Percentiles rank a stretch among this genome's conserved stretches.
These are phyloP conservation scores for Chrysogorgia sp. DNA, from an alignment of 92 coral and sea anemone species.

Conservation along the genomic window DNA sequence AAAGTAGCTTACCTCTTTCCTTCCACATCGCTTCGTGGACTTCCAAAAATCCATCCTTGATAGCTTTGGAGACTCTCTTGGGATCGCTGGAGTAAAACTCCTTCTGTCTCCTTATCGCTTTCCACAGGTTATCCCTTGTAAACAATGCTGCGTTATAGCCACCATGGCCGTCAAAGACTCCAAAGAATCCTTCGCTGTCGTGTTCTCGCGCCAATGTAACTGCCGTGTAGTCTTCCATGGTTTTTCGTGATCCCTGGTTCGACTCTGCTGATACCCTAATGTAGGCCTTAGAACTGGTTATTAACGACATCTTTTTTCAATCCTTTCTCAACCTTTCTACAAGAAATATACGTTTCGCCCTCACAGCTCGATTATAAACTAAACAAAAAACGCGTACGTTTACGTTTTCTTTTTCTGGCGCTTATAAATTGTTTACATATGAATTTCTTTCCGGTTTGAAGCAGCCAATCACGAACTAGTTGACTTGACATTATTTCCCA, in stretches of 20 bases:
- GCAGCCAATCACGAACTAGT: slow-evolving; percentile 20
- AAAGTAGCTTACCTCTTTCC: no score
- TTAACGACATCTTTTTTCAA: no score
- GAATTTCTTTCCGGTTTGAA: slow-evolving; percentile 38
- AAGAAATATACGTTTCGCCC: no score
- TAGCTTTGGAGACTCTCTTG: slow-evolving; percentile 76
- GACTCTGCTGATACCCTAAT: no score
- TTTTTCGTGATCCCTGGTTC: no score
- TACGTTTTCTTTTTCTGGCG: slow-evolving; percentile 26
- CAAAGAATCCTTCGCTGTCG: slow-evolving; percentile 81
- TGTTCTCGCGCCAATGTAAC: slow-evolving; percentile 76
- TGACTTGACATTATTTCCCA: not conserved
- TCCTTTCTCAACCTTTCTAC: no score
- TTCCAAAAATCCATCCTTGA: slow-evolving; percentile 86
- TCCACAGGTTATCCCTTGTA: slow-evolving; percentile 86
- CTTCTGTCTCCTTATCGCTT: slow-evolving; percentile 73
- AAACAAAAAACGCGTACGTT: no score
- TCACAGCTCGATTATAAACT: no score
- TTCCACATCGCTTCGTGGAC: no score
- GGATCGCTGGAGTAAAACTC: slow-evolving; percentile 88
- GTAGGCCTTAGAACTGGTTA: no score
- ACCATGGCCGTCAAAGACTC: slow-evolving; percentile 96
- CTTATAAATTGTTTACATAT: slow-evolving; percentile 35
- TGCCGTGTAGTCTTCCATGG: slow-evolving; percentile 80
- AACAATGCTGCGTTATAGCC: slow-evolving; percentile 90